These are phyloP conservation scores for Bryconaethiops microstoma DNA, from an alignment of 2,797 vertebrate genomes.

Conservation along the genomic window DNA sequence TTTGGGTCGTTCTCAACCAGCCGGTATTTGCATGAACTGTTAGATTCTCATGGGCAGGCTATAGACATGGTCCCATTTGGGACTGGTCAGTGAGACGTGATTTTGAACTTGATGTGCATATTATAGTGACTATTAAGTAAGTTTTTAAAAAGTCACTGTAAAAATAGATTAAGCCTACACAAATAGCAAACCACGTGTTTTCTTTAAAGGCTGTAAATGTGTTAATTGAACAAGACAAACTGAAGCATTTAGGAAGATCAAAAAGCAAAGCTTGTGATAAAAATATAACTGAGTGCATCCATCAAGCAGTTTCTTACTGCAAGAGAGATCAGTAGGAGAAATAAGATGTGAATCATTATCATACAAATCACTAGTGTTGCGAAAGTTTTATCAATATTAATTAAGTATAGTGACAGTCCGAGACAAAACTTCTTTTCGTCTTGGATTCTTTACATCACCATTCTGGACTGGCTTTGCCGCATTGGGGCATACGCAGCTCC, in stretches of 20 bases:
- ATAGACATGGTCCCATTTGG: slow-evolving; percentile 13
- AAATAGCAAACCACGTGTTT: not conserved
- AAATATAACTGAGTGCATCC: not conserved
- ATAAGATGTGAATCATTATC: not conserved
- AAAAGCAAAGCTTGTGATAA: not conserved
- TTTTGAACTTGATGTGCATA: too few species aligned
- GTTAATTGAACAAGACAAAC: not conserved
- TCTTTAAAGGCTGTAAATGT: not conserved
- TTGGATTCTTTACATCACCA: slow-evolving; percentile 22
- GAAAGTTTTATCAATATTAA: not conserved
- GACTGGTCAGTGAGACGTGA: not conserved
- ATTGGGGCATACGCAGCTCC: slow-evolving; percentile 12
- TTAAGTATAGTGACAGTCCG: not conserved
- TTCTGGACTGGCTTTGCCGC: slow-evolving; percentile 29
- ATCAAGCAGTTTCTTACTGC: not conserved
- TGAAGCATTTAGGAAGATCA: not conserved
- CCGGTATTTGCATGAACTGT: slow-evolving; percentile 42
- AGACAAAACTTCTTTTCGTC: not conserved
- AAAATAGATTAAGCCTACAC: not conserved
- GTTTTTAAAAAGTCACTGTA: not conserved
- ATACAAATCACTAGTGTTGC: not conserved
- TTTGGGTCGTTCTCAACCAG: slow-evolving; percentile 39
- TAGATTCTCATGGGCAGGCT: slow-evolving; percentile 32
- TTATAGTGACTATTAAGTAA: too few species aligned
- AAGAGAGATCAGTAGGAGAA: not conserved